Percentiles rank a stretch among this genome's conserved stretches.
Evolutionary conservation across 1,140 invertebrate genomes (phyloP).

Genomic region (Hylaeus anthracinus): DNA sequence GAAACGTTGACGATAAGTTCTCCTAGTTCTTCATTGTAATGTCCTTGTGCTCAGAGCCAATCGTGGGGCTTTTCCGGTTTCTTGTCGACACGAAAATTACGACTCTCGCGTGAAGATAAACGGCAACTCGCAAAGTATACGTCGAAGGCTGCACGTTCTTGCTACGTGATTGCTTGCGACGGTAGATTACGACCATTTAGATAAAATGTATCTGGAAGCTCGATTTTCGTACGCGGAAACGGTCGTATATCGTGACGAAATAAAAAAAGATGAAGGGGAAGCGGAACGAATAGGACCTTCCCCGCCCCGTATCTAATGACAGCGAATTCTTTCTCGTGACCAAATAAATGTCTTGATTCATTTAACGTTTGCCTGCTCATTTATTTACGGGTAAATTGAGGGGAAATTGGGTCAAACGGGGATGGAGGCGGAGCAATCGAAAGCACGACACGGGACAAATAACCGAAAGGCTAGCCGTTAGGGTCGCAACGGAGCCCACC

Average conservation of each 20-base stretch:
- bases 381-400: slow-evolving; percentile 70
- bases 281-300: background rate
- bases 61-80: background rate
- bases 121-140: background rate
- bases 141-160: background rate
- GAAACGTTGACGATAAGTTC: too few relatives aligned
- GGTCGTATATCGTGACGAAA: slow-evolving; percentile 51
- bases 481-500: background rate
- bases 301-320: slow-evolving; percentile 57
- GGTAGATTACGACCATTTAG: slow-evolving; percentile 40
- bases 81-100: background rate
- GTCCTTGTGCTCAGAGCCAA: too few relatives aligned
- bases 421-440: slow-evolving; percentile 52
- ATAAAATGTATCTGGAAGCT: slow-evolving; percentile 24
- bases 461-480: slow-evolving; percentile 41
- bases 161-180: background rate
- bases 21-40: too few relatives aligned
- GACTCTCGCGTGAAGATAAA: slow-evolving; percentile 5
- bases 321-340: slow-evolving; percentile 64
- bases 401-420: slow-evolving; percentile 73
- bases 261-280: slow-evolving; percentile 33
- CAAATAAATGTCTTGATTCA: slow-evolving; percentile 76
- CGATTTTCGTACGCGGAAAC: slow-evolving; percentile 31
- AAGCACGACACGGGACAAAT: slow-evolving; percentile 69
- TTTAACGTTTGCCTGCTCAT: slow-evolving; percentile 70